phyloP scores from a whole-genome alignment of 1,140 invertebrate species.

The Lepidurus couesii region DNA sequence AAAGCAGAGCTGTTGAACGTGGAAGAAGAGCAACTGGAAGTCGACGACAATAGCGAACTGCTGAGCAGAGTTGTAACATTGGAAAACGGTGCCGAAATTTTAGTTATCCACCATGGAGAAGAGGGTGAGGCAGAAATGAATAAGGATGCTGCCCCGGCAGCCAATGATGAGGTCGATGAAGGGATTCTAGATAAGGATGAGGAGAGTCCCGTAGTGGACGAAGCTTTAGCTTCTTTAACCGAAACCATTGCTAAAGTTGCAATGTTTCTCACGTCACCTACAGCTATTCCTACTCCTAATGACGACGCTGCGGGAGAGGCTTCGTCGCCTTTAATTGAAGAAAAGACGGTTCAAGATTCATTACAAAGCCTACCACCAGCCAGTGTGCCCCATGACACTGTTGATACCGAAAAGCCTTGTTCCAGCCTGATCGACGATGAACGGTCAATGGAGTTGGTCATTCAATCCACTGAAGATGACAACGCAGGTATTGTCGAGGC shows the following conservation, averaged over 20 bases:
- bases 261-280: constrained; percentile 30
- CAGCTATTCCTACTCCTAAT: not conserved
- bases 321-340: not conserved
- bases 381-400: not conserved
- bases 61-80: not conserved
- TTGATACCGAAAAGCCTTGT: not conserved
- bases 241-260: constrained; percentile 32
- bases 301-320: not conserved
- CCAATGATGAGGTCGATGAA: not conserved
- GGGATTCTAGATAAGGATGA: not conserved
- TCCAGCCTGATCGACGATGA: not conserved
- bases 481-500: not conserved
- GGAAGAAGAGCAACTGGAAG: not conserved
- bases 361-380: not conserved
- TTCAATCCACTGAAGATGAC: not conserved
- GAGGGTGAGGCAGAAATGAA: not conserved
- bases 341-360: not conserved
- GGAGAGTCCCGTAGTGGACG: not conserved
- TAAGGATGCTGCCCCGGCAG: not conserved
- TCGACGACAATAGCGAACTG: not conserved
- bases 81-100: not conserved
- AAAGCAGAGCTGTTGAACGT: not conserved
- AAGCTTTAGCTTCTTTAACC: constrained; percentile 30
- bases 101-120: not conserved
- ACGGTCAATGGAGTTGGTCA: not conserved